Percentiles rank a stretch among this genome's conserved stretches.
Evolutionary conservation across 1,140 invertebrate genomes (phyloP).

Genomic region (Lordiphosa clarofinis): DNA sequence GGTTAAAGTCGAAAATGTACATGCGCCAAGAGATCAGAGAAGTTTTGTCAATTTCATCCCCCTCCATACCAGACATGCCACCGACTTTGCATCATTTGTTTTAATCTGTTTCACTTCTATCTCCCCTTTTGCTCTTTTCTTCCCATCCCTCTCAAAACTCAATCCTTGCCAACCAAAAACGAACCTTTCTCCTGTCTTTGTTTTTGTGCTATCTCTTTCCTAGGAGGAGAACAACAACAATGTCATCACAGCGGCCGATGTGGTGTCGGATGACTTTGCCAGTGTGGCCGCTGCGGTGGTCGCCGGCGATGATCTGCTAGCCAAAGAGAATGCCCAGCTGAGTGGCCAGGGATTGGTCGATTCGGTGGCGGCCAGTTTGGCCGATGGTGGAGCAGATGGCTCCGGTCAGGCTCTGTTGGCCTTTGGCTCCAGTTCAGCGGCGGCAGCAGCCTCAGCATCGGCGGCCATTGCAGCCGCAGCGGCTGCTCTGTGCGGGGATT

Average conservation of each 20-base stretch:
- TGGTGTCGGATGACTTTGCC: conserved; percentile 48
- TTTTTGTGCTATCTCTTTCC: conserved; percentile 50
- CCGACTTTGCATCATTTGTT: conserved; percentile 10
- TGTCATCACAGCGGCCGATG: conserved; percentile 45
- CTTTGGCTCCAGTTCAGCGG: conserved; percentile 50
- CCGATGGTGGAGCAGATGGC: conserved; percentile 29
- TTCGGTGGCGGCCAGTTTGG: conserved; percentile 56
- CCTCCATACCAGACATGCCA: not conserved
- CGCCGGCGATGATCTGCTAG: conserved; percentile 55
- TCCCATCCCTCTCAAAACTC: not conserved
- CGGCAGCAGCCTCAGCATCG: conserved; percentile 22
- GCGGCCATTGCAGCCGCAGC: conserved; percentile 39
- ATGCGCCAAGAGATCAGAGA: conserved; percentile 57
- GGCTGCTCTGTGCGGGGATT: conserved; percentile 49
- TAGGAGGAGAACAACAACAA: conserved; percentile 76
- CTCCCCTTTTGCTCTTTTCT: conserved; percentile 7
- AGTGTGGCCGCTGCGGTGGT: conserved; percentile 59
- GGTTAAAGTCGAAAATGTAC: conserved; percentile 81
- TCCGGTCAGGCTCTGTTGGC: conserved; percentile 37
- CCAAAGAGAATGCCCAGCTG: conserved; percentile 65
- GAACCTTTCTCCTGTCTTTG: conserved; percentile 6
- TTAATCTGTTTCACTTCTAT: conserved; percentile 18
- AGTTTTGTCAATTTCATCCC: conserved; percentile 22
- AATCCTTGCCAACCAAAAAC: conserved; percentile 4
- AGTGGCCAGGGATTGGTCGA: conserved; percentile 58